These are phyloP conservation scores for Piprites chloris DNA, from an alignment of 2,113 vertebrate species.

Conservation along the genomic window DNA sequence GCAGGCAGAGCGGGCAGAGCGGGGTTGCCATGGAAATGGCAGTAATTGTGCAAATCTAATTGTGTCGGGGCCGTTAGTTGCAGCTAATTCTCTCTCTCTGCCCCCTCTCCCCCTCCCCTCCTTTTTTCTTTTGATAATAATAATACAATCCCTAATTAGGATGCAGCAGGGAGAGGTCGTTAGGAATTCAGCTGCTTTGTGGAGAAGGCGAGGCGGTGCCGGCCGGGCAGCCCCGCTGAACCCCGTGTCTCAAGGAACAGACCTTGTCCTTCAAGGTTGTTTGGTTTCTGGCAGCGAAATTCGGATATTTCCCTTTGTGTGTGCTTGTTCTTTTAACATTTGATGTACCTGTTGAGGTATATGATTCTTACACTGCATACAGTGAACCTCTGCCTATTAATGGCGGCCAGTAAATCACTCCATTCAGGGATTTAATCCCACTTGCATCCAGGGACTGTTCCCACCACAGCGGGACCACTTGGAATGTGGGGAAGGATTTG, in stretches of 20 bases:
- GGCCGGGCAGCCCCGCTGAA: background rate
- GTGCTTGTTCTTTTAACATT: background rate
- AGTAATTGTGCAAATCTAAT: conserved; percentile 52
- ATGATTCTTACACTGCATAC: background rate
- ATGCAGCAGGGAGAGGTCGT: conserved; percentile 12
- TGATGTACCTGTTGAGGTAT: background rate
- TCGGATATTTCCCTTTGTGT: background rate
- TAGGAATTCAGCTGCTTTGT: background rate
- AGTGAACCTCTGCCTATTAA: background rate
- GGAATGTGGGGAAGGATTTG: background rate
- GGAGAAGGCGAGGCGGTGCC: background rate
- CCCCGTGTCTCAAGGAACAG: background rate
- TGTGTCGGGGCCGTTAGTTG: conserved; percentile 32
- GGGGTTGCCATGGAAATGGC: conserved; percentile 45
- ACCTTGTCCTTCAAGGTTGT: background rate
- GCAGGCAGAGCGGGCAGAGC: background rate
- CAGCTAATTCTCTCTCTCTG: conserved; percentile 17
- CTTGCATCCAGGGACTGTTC: background rate
- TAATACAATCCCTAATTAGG: conserved; percentile 50
- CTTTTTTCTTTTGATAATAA: conserved; percentile 28
- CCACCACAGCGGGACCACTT: background rate
- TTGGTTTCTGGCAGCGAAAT: background rate
- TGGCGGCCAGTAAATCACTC: background rate
- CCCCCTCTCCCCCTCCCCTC: background rate
- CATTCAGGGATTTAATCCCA: background rate